Conservation (phyloP, 1,140 invertebrate species). For the Marisa cornuarietis region DNA sequence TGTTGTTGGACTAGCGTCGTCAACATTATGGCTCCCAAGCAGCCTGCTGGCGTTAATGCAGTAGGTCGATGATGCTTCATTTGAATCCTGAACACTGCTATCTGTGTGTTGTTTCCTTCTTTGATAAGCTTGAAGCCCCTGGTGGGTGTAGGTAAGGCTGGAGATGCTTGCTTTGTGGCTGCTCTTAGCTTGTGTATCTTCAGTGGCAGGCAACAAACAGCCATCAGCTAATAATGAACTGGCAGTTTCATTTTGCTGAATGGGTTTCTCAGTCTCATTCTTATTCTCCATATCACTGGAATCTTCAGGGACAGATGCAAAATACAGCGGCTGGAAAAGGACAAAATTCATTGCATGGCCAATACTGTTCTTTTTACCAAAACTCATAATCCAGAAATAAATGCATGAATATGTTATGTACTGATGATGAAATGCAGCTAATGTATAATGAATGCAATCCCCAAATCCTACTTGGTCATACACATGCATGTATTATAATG, state of each 20-base stretch:
- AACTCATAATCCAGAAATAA: background rate
- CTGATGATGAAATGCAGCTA: too few species aligned
- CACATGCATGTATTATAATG: too few species aligned
- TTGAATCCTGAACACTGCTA: too few species aligned
- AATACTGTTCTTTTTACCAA: background rate
- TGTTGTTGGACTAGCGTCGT: background rate
- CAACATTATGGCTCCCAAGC: background rate
- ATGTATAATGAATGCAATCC: too few species aligned
- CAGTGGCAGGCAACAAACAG: background rate
- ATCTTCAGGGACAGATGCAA: conserved; percentile 2
- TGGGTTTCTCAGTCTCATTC: background rate
- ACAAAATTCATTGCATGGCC: background rate
- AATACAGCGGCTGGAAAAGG: conserved; percentile 14
- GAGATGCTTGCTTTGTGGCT: background rate
- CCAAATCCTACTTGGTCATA: too few species aligned
- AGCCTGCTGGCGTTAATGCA: background rate
- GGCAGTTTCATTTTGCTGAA: background rate
- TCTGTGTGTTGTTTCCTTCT: background rate
- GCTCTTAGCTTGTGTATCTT: background rate
- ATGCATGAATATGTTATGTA: too few species aligned
- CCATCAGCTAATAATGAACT: background rate
- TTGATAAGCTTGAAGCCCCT: background rate
- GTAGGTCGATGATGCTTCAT: background rate
- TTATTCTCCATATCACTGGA: too few species aligned
- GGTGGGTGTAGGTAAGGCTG: background rate